Percentiles rank a stretch among this genome's conserved stretches.
Evolutionary conservation across 1,140 invertebrate species (phyloP).

Genomic region (Papilio dardanus): DNA sequence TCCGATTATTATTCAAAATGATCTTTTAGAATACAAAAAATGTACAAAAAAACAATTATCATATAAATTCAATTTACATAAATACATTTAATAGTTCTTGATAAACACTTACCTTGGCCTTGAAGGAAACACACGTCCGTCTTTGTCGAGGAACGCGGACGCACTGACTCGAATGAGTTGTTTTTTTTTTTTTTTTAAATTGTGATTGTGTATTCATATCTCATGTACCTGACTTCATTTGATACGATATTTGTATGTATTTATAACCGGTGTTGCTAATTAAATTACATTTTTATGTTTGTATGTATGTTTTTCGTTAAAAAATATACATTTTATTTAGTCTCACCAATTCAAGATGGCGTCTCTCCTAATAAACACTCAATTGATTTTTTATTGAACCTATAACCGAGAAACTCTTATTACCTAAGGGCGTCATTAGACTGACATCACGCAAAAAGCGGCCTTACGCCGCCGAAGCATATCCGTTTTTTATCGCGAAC

Average conservation of each 20-base stretch:
- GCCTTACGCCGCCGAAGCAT: no score
- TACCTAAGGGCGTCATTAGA: no score
- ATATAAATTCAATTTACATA: background rate
- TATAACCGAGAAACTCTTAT: no score
- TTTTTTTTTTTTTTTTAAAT: constrained; percentile 6
- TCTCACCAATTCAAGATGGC: no score
- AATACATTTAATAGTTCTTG: background rate
- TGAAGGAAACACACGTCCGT: background rate
- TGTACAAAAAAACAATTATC: background rate
- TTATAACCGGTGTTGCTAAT: background rate
- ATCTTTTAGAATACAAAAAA: background rate
- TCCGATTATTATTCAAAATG: background rate
- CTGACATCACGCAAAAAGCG: no score
- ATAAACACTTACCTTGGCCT: constrained; percentile 4
- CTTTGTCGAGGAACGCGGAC: background rate
- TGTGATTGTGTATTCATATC: background rate
- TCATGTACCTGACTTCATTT: background rate
- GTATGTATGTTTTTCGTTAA: no score
- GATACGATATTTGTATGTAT: constrained; percentile 2
- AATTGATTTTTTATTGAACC: no score
- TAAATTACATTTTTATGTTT: background rate
- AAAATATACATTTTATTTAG: no score
- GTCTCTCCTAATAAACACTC: no score
- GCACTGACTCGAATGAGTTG: background rate
- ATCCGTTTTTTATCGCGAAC: no score